Evolutionary conservation across 2,113 vertebrate genomes (phyloP), one percentile per base, ranked within the genome.

Genomic region (Rhinolophus ferrumequinum): DNA sequence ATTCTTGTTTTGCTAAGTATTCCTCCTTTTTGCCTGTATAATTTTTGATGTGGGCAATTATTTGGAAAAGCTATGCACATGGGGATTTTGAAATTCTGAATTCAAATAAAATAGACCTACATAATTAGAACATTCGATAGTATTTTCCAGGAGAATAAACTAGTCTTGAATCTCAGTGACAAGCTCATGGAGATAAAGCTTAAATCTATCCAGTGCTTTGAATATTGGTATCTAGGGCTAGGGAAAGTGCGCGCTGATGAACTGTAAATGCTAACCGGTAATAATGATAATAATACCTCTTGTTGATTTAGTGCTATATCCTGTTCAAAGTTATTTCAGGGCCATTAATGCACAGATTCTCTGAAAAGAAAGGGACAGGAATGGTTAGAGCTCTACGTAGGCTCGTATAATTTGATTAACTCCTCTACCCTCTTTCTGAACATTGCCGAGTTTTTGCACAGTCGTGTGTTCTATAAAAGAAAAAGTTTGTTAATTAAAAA

Each of bases 1-100:
- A 56, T 94, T 94, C 73, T 69, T 64, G 30, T 95, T 98, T 97
- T 94, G 90, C 94, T 97, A 96, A 97, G 97, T 97, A 90, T 96
- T 95, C 41, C 33, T 97, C 86, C 30, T 97, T 87, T 97, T 92
- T 85, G n/a, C 69, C 82, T 92, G 30, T 97, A 87, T 95, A 93
- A 93, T 96, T 93, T 50, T 79, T 96, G 66, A 95, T 90, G 52
- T n/a, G n/a, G 70, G 73, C 60, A 87, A 85, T 97, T 91, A 97
- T 95, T 88, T 97, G 91, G 84, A 88, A 98, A 95, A 93, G 97
- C 72, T 90, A 93, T 54, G 38, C 77, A 80, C 60, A 66, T 50
- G 47, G 79, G 62, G 75, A 70, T 88, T 98, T 96, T 95, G 62
- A 97, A 88, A 87, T 97, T 96, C 89, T 95, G 62, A 97, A 70